phyloP scores from a whole-genome alignment of 2,113 vertebrate species.

The Sclerurus mexicanus region DNA sequence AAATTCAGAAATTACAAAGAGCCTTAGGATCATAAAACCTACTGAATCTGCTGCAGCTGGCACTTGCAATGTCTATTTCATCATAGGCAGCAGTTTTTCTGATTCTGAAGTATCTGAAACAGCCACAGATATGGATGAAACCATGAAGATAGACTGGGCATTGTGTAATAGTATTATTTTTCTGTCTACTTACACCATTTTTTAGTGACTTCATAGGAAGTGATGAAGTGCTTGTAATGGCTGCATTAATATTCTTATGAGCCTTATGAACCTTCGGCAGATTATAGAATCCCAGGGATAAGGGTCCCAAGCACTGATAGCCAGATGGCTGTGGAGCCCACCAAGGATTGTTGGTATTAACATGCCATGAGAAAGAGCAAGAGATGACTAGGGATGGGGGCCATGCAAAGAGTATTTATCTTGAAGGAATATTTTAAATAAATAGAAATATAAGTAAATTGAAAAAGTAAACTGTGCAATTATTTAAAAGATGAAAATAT shows the following conservation, averaged over 20 bases:
- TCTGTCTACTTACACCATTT: not conserved
- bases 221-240: not conserved
- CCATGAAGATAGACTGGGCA: not conserved
- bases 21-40: not conserved
- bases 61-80: not conserved
- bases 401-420: not conserved
- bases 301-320: not conserved
- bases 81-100: not conserved
- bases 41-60: not conserved
- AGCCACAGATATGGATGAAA: not conserved
- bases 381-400: not conserved
- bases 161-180: not conserved
- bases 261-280: not conserved
- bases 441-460: not conserved
- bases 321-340: not conserved
- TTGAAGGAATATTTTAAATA: not conserved
- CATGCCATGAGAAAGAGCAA: not conserved
- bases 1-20: slow-evolving; percentile 1
- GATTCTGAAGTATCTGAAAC: not conserved
- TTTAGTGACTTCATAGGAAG: not conserved
- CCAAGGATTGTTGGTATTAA: not conserved
- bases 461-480: not conserved
- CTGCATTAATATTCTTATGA: not conserved
- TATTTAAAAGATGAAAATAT: not conserved
- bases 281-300: not conserved